Evolutionary conservation across 1,140 invertebrate genomes (phyloP), one percentile per base, ranked within the genome.

Genomic region (Pseudomyrmex dendroicus): DNA sequence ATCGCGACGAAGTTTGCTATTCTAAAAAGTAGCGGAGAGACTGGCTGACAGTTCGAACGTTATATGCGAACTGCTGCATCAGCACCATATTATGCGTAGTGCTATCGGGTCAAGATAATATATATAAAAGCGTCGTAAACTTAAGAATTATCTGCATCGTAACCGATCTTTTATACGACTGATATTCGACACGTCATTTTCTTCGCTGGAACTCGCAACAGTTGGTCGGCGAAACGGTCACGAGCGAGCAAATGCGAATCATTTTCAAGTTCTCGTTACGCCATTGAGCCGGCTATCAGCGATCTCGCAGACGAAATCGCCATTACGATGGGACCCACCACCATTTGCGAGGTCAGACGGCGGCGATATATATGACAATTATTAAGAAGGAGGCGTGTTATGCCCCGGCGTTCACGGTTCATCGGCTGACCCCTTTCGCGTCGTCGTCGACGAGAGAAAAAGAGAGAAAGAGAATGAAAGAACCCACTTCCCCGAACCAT

Each of bases 301-400:
- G 70, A 85, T 82, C 85, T 85, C 46, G 77, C 59, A 48, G 73
- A 61, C 80, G 56, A 80, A 86, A 84, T 86, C 61, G 67, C 46
- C 46, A 76, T 70, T 56, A 83, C 67, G 73, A 17, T 86, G 72
- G 66, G 25, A 35, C 61, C 48, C 76, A 48, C 7, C n/a, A 22
- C 48, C 12, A 62, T 50, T 84, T 76, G 82, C 48, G 66, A 48
- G 52, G 50, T 35, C 83, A 56, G 83, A 73, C 84, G 50, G 52
- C 48, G 48, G 57, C 67, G 15, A 70, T 76, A 76, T 73, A 67
- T 73, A 76, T 73, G 86, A 68, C 68, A 68, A 88, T 88, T 88
- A 88, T 88, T 84, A 84, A 86, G 57, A 66, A 80, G 66, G 64
- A 88, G 82, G 86, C 85, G 86, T 84, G 85, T 72, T 73, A 54